Base-by-base conservation (phyloP, 2,113 vertebrate species). In the Murina feae region DNA sequence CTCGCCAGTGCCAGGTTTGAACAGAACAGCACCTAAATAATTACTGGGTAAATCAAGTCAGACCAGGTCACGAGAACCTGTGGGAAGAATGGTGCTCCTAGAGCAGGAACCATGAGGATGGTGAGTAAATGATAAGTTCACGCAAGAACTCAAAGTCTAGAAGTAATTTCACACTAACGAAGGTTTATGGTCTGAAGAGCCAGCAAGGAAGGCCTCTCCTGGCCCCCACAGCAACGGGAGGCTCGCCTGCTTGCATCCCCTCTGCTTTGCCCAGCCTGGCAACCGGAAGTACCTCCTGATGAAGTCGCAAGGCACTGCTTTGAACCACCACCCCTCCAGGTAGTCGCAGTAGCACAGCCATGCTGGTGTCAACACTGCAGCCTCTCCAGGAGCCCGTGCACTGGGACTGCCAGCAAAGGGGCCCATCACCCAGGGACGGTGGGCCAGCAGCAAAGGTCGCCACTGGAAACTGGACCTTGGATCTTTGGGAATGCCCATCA, bases 321-420 rank as follows among this genome's bases (percentile, higher is more conserved):
- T 39, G n/a, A 37, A 66, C 37, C 30, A 32, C 10, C 1, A 13
- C 2, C 10, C 81, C 28, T 32, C 30, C 13, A 18, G 0, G 0
- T 10, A 32, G 37, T 16, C 32, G 1, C 51, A 66, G 74, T 28
- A 12, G 30, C 32, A 32, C 3, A 17, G 37, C 25, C 10, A 2
- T 0, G 4, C 44, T 2, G 0, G 4, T 3, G 7, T 5, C 7
- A 37, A 16, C 6, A 0, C 3, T 1, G 0, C 3, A 25, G 60
- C 7, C 9, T 42, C 49, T 60, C 25, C 14, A 9, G 47, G n/a
- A 65, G 7, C n/a, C 13, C 1, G 0, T 32, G 37, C 10, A 9
- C 80, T 13, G 23, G 28, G 17, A 53, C 25, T 9, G 65, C 7
- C 58, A 58, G 17, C 0, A 51, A 89, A 25, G 25, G 5, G 35